Base-by-base conservation (phyloP, 2,113 vertebrate species). In the Lampris incognitus region DNA sequence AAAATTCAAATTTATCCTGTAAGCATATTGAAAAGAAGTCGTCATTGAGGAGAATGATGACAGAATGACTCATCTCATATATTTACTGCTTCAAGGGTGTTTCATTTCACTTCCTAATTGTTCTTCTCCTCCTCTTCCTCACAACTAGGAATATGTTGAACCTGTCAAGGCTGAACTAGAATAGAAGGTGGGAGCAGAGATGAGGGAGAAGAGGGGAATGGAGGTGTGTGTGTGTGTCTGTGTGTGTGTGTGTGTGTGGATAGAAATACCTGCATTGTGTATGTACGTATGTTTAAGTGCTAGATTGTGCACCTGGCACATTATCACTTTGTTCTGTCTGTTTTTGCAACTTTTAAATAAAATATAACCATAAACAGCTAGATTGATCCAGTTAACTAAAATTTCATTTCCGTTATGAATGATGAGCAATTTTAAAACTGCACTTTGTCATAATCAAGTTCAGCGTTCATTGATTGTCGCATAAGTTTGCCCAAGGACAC, bases 91-190 rank as follows among this genome's bases (percentile, higher is more conserved):
- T 13, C 69, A 37, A 74, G 42, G 59, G 50, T 59, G 57, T 68
- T 68, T 74, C 52, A 66, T 77, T 82, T 42, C 64, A 62, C 59
- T 60, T 38, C 67, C 42, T 77, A 78, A 82, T 82, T 84, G 63
- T 49, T 66, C 9, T 38, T 66, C 36, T n/a, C 11, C 72, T 66
- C 36, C 11, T 11, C 72, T 46, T 69, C 4, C 24, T 61, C 24
- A 41, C 67, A 46, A 69, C 50, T 67, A 40, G 40, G 66, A 50
- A 67, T 68, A 48, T 61, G 36, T 50, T 66, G 44, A 69, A 58
- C 36, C 36, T 70, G 39, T 76, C 71, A 72, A 66, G 24, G 9
- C 39, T 50, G 13, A 51, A 61, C 58, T 65, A 61, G 78, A 74
- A 49, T 1, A 70, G 44, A 81, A 77, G 66, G 42, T 37, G 69